Evolutionary conservation across 2,797 vertebrate species (phyloP).

Genomic region (Sebastes nivosus): DNA sequence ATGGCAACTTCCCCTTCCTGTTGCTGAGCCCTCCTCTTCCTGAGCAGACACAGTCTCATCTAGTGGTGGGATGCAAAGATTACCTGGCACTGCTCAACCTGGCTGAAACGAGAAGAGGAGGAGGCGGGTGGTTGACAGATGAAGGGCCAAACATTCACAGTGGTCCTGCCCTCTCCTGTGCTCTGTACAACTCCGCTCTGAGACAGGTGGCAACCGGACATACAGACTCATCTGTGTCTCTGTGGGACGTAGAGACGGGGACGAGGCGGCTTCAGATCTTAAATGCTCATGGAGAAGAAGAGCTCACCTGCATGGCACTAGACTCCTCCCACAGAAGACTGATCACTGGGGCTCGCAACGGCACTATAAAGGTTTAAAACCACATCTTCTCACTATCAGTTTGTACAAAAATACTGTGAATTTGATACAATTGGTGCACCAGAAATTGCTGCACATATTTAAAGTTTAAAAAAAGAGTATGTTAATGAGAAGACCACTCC

Average conservation of each 20-base stretch:
- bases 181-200: conserved; percentile 65
- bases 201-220: conserved; percentile 73
- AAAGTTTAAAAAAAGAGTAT: not conserved
- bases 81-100: conserved; percentile 65
- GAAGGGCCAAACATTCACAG: not conserved
- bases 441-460: not conserved
- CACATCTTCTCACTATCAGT: not conserved
- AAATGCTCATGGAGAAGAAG: conserved; percentile 73
- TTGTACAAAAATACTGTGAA: not conserved
- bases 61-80: conserved; percentile 74
- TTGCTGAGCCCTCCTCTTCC: conserved; percentile 51
- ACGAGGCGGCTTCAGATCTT: conserved; percentile 44
- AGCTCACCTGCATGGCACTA: conserved; percentile 73
- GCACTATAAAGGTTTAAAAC: conserved; percentile 65
- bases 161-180: conserved; percentile 38
- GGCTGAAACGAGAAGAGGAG: conserved; percentile 28
- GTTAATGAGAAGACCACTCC: not conserved
- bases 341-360: conserved; percentile 72
- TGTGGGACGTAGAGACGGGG: conserved; percentile 66
- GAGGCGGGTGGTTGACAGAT: conserved; percentile 12
- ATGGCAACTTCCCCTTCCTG: conserved; percentile 74
- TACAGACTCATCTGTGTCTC: conserved; percentile 64
- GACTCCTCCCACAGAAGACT: conserved; percentile 73
- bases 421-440: not conserved
- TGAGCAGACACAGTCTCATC: conserved; percentile 24